Base-by-base conservation (phyloP, 2,888 invertebrate species). In the Tiliacea aurago region DNA sequence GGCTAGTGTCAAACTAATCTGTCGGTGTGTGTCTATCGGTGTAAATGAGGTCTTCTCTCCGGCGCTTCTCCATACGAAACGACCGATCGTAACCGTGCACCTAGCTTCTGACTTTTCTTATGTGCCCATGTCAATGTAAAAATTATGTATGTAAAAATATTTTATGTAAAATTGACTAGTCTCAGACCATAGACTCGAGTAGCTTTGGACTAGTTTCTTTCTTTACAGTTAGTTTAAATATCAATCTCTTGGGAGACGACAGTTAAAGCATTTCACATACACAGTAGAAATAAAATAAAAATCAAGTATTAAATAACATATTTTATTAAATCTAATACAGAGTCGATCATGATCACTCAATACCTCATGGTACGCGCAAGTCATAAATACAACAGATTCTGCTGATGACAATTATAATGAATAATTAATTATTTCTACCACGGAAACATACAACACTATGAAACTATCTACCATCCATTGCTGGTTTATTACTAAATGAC, bases 271-370 rank as follows among this genome's bases (percentile, higher is more conserved):
- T 11, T 62, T 23, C 20, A 28, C 20, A 47, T 7, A 28, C 2
- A 20, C 1, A 33, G n/a, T 15, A 23, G 6, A 58, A 37, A 11
- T 15, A 47, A 72, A 70, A 78, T 78, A 43, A 74, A 45, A 23
- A 13, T 15, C 66, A 47, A 51, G 78, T 78, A 83, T 78, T 86
- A 87, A 86, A 87, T 91, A 92, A 91, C 85, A 91, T 90, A 91
- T 87, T 90, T 84, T 88, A 88, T 91, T 91, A 90, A 53, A 88
- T 90, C 87, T 92, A 90, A 91, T 90, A 93, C 88, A 91, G 87
- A 88, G 85, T 88, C 88, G 86, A 73, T 80, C 78, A 86, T 90
- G 88, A 90, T 86, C 88, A 90, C 79, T 87, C 84, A 89, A 89
- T 87, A 89, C 88, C 89, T 85, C 82, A 72, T 80, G 84, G 87